Percentiles rank a stretch among this genome's conserved stretches.
These are phyloP conservation scores for Drosophila parthenogenetica DNA, from an alignment of 2,888 invertebrate species.

Conservation along the genomic window DNA sequence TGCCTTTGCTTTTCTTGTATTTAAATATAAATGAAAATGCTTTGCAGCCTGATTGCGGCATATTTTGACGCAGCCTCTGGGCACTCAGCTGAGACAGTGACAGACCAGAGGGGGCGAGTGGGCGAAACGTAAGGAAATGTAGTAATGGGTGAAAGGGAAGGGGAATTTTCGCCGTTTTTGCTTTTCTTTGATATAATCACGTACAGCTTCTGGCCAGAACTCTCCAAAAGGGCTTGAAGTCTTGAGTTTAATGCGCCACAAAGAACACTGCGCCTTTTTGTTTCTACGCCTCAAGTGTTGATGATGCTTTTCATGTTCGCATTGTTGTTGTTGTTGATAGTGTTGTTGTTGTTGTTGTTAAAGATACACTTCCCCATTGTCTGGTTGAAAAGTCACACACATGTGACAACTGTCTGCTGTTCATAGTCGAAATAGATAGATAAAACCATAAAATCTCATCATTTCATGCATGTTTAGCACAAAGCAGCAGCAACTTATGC, in stretches of 20 bases:
- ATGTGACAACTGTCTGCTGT: slow-evolving; percentile 18
- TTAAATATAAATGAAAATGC: slow-evolving; percentile 79
- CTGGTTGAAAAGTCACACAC: slow-evolving; percentile 32
- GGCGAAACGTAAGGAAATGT: slow-evolving; percentile 1
- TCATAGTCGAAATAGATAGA: slow-evolving; percentile 12
- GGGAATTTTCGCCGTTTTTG: slow-evolving; percentile 47
- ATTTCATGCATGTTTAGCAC: slow-evolving; percentile 59
- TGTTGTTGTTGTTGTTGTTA: slow-evolving; percentile 16
- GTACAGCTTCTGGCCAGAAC: slow-evolving; percentile 72
- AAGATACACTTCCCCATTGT: slow-evolving; percentile 48
- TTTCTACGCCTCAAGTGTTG: slow-evolving; percentile 48
- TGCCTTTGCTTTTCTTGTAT: slow-evolving; percentile 58
- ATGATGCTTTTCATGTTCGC: slow-evolving; percentile 16
- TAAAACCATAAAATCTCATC: slow-evolving; percentile 30
- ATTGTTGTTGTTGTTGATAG: slow-evolving; percentile 27
- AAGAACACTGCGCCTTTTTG: slow-evolving; percentile 62
- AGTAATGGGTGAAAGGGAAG: neutral
- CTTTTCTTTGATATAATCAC: slow-evolving; percentile 77
- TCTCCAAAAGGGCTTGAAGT: slow-evolving; percentile 69
- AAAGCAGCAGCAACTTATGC: slow-evolving; percentile 2
- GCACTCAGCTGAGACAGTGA: slow-evolving; percentile 50
- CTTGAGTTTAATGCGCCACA: slow-evolving; percentile 67
- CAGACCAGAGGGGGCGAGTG: slow-evolving; percentile 1
- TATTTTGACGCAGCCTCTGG: slow-evolving; percentile 77
- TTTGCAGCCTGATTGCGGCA: slow-evolving; percentile 80